These are phyloP conservation scores for Matsumyia berberina DNA, from an alignment of 2,888 invertebrate genomes.

Conservation along the genomic window DNA sequence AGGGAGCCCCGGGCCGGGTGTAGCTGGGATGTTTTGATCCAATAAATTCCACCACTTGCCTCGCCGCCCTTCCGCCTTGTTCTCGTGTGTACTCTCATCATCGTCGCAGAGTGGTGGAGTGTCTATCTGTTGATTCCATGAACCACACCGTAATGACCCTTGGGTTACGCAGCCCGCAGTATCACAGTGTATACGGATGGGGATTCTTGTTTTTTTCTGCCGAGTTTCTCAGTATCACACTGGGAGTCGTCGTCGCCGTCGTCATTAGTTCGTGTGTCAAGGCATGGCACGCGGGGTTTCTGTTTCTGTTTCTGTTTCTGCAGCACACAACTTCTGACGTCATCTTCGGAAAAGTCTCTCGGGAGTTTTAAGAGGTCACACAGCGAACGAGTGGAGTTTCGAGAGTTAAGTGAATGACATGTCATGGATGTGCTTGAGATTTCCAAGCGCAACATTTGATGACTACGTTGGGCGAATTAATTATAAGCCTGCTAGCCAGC, in stretches of 20 bases:
- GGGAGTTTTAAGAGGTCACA: constrained; percentile 37
- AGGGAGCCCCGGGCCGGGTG: neutral
- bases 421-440: constrained; percentile 3
- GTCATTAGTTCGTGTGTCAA: constrained; percentile 43
- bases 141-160: constrained; percentile 68
- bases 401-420: neutral
- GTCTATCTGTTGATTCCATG: constrained; percentile 66
- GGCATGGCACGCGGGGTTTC: constrained; percentile 22
- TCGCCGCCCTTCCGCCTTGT: constrained; percentile 16
- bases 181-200: no score
- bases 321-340: constrained; percentile 54
- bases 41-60: constrained; percentile 66
- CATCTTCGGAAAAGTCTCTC: constrained; percentile 26
- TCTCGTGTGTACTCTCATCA: constrained; percentile 30
- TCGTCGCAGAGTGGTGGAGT: constrained; percentile 35
- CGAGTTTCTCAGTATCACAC: constrained; percentile 25
- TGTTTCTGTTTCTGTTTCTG: neutral
- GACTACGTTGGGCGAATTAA: constrained; percentile 35
- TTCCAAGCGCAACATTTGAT: constrained; percentile 8
- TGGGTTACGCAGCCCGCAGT: constrained; percentile 32
- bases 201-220: constrained; percentile 11
- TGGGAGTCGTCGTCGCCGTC: constrained; percentile 10
- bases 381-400: neutral
- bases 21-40: constrained; percentile 60
- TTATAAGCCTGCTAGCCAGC: neutral